Conservation (phyloP, 2,797 vertebrate species). For the Acanthurus leucopareius region DNA sequence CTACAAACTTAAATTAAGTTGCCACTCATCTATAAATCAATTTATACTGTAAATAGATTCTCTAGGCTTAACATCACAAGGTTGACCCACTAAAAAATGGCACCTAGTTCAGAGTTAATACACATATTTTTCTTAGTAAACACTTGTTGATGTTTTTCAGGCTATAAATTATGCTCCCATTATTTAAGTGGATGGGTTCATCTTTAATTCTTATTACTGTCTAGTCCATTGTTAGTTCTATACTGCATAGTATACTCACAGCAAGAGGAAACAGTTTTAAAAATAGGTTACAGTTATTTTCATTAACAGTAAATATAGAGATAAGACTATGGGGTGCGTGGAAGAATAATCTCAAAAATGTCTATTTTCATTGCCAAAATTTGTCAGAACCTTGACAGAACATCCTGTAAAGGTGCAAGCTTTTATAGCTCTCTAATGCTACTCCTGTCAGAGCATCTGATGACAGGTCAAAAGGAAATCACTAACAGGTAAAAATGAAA, state of each 20-base stretch:
- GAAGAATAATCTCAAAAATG: conserved; percentile 45
- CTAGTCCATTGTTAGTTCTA: conserved; percentile 25
- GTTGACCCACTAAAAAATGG: conserved; percentile 1
- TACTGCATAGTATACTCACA: conserved; percentile 45
- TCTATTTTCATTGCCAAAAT: conserved; percentile 19
- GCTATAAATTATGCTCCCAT: conserved; percentile 19
- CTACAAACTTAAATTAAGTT: conserved; percentile 1
- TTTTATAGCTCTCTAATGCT: conserved; percentile 26
- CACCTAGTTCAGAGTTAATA: conserved; percentile 30
- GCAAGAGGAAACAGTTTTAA: conserved; percentile 24
- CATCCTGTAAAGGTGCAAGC: conserved; percentile 10
- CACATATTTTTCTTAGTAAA: conserved; percentile 11
- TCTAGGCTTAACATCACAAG: conserved; percentile 22
- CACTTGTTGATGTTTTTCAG: conserved; percentile 10
- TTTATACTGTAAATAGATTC: conserved; percentile 9
- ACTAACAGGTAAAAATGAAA: too few relatives aligned
- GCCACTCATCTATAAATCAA: conserved; percentile 10
- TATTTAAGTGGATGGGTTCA: conserved; percentile 11
- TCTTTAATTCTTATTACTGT: conserved; percentile 4
- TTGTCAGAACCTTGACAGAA: conserved; percentile 3
- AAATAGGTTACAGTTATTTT: conserved; percentile 29
- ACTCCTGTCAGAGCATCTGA: conserved; percentile 32
- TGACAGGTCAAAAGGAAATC: neutral
- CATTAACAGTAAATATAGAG: conserved; percentile 35
- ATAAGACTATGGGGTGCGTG: neutral